Conservation (phyloP, 2,888 invertebrate genomes). For the Mechanitis messenoides region DNA sequence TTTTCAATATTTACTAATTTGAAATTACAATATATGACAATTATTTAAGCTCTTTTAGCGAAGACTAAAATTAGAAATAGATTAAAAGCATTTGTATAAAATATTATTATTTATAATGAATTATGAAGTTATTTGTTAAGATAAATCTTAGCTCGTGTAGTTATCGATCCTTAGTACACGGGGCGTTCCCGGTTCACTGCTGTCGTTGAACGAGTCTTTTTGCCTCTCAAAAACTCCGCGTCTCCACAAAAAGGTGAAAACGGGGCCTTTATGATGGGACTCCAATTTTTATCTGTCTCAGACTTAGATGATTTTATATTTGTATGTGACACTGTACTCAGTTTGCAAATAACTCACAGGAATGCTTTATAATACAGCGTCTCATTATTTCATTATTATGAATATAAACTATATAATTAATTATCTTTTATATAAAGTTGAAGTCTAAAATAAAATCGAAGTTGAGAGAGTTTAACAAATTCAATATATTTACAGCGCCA, state of each 20-base stretch:
- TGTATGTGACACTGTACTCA: slow-evolving; percentile 7
- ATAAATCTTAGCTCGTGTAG: neutral
- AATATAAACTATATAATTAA: no score
- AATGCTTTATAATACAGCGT: neutral
- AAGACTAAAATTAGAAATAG: no score
- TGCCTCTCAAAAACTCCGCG: slow-evolving; percentile 24
- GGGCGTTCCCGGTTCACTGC: slow-evolving; percentile 16
- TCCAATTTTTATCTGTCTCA: slow-evolving; percentile 24
- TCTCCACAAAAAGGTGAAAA: slow-evolving; percentile 27
- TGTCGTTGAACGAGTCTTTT: slow-evolving; percentile 22
- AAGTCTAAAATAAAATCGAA: no score
- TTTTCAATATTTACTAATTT: no score
- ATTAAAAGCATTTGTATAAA: neutral
- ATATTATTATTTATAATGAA: neutral
- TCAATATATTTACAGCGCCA: neutral
- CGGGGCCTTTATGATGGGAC: slow-evolving; percentile 25
- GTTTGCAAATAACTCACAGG: neutral
- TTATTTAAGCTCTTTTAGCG: no score
- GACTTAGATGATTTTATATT: slow-evolving; percentile 20
- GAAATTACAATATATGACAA: no score
- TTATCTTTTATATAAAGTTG: no score
- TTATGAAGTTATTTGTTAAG: neutral
- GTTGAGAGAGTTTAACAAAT: no score
- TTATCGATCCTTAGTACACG: slow-evolving; percentile 2
- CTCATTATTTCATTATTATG: no score